These are phyloP conservation scores for Trachelus iudaicus DNA, from an alignment of 2,888 invertebrate genomes.

Conservation along the genomic window DNA sequence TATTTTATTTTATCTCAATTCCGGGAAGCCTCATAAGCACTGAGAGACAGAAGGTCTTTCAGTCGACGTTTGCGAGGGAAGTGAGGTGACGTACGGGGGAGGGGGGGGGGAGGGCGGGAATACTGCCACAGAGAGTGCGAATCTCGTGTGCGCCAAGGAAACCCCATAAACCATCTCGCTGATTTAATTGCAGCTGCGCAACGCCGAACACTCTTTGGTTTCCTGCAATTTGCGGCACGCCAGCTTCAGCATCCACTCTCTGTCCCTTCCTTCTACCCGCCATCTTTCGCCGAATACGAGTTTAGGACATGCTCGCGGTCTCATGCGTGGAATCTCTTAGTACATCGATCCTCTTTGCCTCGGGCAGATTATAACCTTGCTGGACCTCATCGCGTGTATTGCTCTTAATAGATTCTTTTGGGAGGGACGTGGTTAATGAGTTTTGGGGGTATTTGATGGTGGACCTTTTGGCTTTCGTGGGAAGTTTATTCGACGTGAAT, in stretches of 20 bases:
- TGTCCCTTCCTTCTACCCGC: neutral
- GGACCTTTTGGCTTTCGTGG: neutral
- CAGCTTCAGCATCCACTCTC: neutral
- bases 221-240: slow-evolving; percentile 30
- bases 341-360: neutral
- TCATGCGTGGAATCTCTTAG: neutral
- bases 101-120: neutral
- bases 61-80: neutral
- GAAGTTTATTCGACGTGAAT: neutral
- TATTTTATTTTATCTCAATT: slow-evolving; percentile 49
- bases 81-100: slow-evolving; percentile 5
- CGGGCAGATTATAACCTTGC: neutral
- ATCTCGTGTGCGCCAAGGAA: slow-evolving; percentile 22
- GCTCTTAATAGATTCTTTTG: neutral
- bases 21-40: slow-evolving; percentile 47
- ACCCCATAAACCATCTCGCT: slow-evolving; percentile 35
- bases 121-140: neutral
- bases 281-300: neutral
- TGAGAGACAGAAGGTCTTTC: slow-evolving; percentile 17
- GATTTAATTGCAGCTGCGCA: slow-evolving; percentile 47
- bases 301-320: neutral
- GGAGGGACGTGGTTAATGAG: neutral
- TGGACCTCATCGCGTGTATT: neutral
- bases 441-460: neutral
- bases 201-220: slow-evolving; percentile 26